Evolutionary conservation across 2,888 invertebrate genomes (phyloP).

Genomic region (Leucophora obtusa): DNA sequence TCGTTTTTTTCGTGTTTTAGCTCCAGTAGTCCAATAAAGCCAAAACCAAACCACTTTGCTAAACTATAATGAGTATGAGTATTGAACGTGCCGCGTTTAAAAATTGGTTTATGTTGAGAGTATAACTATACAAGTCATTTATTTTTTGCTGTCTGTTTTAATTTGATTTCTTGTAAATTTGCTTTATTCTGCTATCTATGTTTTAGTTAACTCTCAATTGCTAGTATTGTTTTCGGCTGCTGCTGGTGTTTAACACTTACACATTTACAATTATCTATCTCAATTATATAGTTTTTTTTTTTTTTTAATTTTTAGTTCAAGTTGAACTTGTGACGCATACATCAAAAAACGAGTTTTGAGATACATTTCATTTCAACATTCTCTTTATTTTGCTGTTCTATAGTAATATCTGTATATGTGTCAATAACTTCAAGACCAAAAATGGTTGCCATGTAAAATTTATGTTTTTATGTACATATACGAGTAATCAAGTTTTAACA

Average conservation of each 20-base stretch:
- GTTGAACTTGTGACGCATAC: slow-evolving; percentile 53
- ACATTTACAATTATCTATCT: slow-evolving; percentile 40
- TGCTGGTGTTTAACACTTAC: slow-evolving; percentile 56
- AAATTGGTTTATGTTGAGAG: slow-evolving; percentile 18
- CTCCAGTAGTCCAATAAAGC: slow-evolving; percentile 8
- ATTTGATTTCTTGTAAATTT: slow-evolving; percentile 34
- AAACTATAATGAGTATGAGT: slow-evolving; percentile 42
- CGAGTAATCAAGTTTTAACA: too few relatives aligned
- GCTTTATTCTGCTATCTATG: slow-evolving; percentile 31
- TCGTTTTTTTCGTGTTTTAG: slow-evolving; percentile 13
- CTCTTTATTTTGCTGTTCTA: slow-evolving; percentile 64
- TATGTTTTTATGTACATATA: too few relatives aligned
- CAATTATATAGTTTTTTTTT: slow-evolving; percentile 3
- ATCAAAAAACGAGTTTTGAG: slow-evolving; percentile 60
- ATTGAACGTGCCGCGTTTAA: slow-evolving; percentile 52
- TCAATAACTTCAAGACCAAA: slow-evolving; percentile 54
- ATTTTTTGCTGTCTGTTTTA: slow-evolving; percentile 14
- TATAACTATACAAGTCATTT: neutral
- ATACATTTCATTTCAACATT: slow-evolving; percentile 46
- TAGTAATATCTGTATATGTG: slow-evolving; percentile 59
- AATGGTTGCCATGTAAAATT: slow-evolving; percentile 47
- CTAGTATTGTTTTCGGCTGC: slow-evolving; percentile 26
- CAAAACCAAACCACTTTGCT: slow-evolving; percentile 36
- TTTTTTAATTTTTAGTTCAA: slow-evolving; percentile 1
- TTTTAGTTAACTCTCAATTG: slow-evolving; percentile 40